A percentile compares a stretch with the other conserved stretches of the same genome.
phyloP scores from a whole-genome alignment of 2,888 invertebrate genomes.

The Aricia artaxerxes region DNA sequence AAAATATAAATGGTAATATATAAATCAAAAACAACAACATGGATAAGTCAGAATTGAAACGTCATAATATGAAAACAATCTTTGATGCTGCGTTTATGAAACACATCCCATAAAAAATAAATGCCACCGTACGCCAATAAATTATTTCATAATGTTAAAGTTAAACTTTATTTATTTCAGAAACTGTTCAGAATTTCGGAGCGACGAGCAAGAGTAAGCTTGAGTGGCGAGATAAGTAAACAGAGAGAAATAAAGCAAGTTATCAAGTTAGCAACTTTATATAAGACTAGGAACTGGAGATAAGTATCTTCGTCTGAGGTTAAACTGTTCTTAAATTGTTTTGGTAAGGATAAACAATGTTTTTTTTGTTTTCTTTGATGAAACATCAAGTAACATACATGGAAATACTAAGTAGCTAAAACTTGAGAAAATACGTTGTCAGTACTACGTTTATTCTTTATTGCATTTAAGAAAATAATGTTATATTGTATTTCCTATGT shows the following conservation, averaged over 20 bases:
- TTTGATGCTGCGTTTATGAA: too few relatives aligned
- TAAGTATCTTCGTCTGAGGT: constrained; percentile 28
- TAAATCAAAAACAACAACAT: too few relatives aligned
- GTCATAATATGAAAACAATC: too few relatives aligned
- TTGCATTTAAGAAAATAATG: too few relatives aligned
- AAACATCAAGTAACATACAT: neutral
- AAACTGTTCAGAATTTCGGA: neutral
- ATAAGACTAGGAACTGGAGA: constrained; percentile 31
- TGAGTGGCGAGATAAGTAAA: neutral
- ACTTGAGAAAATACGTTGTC: neutral
- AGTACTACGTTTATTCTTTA: neutral
- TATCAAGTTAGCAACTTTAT: constrained; percentile 29
- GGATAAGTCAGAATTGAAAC: too few relatives aligned
- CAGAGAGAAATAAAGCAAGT: constrained; percentile 22
- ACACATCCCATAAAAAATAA: neutral
- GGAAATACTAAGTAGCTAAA: neutral
- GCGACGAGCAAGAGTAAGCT: neutral
- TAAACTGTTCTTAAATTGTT: constrained; percentile 24
- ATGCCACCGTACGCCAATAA: neutral
- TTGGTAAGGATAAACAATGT: neutral
- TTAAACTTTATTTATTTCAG: constrained; percentile 18
- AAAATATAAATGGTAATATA: too few relatives aligned
- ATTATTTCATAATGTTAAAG: neutral
- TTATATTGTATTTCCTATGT: too few relatives aligned
- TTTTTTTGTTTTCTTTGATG: neutral